phyloP scores from a whole-genome alignment of 2,113 vertebrate species.

The Seriola dumerili region DNA sequence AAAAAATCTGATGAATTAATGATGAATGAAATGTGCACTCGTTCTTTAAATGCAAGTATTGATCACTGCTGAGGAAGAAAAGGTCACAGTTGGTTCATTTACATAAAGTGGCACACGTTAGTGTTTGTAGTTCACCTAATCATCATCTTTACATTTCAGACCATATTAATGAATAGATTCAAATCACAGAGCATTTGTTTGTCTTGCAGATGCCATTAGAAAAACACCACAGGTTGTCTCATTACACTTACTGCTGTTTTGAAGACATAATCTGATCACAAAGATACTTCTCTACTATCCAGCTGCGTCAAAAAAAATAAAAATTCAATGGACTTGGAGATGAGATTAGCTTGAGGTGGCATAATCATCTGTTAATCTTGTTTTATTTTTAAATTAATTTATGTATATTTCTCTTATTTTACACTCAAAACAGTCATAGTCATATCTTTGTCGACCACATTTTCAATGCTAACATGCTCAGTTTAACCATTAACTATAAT shows the following conservation, averaged over 20 bases:
- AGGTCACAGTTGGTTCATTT: neutral
- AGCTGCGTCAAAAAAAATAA: neutral
- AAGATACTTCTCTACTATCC: neutral
- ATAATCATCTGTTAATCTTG: neutral
- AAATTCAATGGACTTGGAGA: too few species aligned
- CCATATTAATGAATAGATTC: neutral
- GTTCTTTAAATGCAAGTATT: neutral
- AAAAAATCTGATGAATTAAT: neutral
- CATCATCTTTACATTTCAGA: neutral
- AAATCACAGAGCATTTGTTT: neutral
- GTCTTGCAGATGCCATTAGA: slow-evolving; percentile 24
- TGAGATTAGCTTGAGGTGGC: neutral
- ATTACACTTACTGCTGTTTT: slow-evolving; percentile 7
- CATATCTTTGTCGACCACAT: neutral
- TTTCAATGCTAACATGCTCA: too few species aligned
- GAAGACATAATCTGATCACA: neutral
- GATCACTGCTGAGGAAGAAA: neutral
- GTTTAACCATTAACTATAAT: too few species aligned
- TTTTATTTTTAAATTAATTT: too few species aligned
- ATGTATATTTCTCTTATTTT: too few species aligned
- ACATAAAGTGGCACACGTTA: neutral
- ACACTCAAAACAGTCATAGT: neutral
- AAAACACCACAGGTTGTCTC: slow-evolving; percentile 12
- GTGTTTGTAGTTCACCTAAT: neutral
- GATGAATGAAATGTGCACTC: neutral